Percentiles rank a stretch among this genome's conserved stretches.
These are phyloP conservation scores for Hesperia comma DNA, from an alignment of 2,888 invertebrate genomes.

Conservation along the genomic window DNA sequence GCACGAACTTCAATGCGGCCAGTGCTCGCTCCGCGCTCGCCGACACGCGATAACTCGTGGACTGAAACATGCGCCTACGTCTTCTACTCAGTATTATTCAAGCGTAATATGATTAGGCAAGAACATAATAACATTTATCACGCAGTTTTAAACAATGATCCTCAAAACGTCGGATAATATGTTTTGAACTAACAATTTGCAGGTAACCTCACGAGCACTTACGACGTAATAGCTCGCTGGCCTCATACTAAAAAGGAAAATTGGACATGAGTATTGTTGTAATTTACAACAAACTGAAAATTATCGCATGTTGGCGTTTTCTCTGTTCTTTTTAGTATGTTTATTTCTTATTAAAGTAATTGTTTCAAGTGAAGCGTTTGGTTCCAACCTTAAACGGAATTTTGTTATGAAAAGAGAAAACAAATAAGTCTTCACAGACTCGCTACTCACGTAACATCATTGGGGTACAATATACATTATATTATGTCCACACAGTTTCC, in stretches of 20 bases:
- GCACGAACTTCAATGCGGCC: constrained; percentile 4
- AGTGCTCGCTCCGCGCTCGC: constrained; percentile 3
- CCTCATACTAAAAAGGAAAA: constrained; percentile 12
- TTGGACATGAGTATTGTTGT: neutral
- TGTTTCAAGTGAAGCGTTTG: no score
- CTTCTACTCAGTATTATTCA: constrained; percentile 8
- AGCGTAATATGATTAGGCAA: constrained; percentile 26
- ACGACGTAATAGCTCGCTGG: neutral
- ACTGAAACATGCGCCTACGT: constrained; percentile 1
- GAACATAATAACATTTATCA: constrained; percentile 26
- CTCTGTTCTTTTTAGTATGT: neutral
- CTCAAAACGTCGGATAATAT: constrained; percentile 4
- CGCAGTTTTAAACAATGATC: constrained; percentile 22
- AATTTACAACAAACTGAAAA: neutral
- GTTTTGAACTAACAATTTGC: constrained; percentile 4
- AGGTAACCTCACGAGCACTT: constrained; percentile 14
- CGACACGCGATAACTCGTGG: constrained; percentile 18
- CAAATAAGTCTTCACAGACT: no score
- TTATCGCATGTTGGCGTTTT: constrained; percentile 17
- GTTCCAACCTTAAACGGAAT: no score
- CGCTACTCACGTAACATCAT: no score
- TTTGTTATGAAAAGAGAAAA: no score
- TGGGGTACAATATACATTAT: no score
- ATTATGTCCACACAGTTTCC: no score
- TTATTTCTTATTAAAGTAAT: no score